phyloP scores from a whole-genome alignment of 1,140 invertebrate genomes.

The Paramacrobiotus metropolitanus region DNA sequence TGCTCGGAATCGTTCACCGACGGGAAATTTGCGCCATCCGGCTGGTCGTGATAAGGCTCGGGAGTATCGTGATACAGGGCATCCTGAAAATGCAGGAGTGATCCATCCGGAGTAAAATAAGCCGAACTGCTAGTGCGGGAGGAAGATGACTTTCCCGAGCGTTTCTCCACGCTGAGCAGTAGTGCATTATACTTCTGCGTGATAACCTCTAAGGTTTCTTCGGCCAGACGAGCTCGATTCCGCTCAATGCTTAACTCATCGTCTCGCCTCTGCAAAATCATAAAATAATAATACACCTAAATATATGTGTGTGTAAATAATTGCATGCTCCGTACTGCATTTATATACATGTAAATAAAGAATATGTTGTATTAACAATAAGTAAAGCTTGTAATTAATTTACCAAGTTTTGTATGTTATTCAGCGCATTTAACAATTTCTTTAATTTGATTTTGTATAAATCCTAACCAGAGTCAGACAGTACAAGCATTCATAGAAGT shows the following conservation, averaged over 20 bases:
- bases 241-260: background rate
- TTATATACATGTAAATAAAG: too few species aligned
- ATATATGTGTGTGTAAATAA: too few species aligned
- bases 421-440: too few species aligned
- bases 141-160: background rate
- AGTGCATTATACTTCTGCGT: background rate
- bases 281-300: background rate
- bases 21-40: background rate
- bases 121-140: background rate
- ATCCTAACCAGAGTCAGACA: too few species aligned
- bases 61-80: background rate
- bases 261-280: background rate
- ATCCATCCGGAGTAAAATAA: slow-evolving; percentile 1
- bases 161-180: background rate
- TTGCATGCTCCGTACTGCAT: too few species aligned
- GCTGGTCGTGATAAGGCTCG: background rate
- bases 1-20: background rate
- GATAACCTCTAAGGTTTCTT: background rate
- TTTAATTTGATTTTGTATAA: too few species aligned
- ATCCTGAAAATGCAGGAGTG: background rate
- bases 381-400: too few species aligned
- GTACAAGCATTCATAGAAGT: too few species aligned
- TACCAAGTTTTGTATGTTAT: too few species aligned
- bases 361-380: too few species aligned
- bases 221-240: background rate